Evolutionary conservation across 2,888 invertebrate genomes (phyloP), one percentile per base, ranked within the genome.

Genomic region (Crocallis elinguaria): DNA sequence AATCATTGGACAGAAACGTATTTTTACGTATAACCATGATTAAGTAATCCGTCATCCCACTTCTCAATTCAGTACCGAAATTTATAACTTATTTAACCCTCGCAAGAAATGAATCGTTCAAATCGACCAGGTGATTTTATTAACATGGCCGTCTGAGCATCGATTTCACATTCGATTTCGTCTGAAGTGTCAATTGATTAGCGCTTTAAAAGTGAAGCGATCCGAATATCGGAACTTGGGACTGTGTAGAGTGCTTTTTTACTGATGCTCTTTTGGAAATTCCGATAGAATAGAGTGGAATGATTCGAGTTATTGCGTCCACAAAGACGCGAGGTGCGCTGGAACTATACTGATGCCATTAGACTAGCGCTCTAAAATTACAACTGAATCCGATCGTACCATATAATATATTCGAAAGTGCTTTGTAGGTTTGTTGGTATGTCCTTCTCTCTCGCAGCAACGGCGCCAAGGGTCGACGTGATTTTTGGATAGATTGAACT

Each of bases 111-210:
- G 14, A 12, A 41, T 21, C 21, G 14, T 16, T 25, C 42, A 41
- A 36, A 36, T 23, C 35, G 16, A 29, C 16, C 36, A 36, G 17
- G 33, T 49, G 48, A 42, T 35, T 49, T 49, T 43, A 41, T 49
- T 37, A 32, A 29, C 36, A n/a, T 14, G 25, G 14, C 36, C 19
- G 21, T 12, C 42, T 16, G 21, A 43, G 30, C 23, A 9, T 37
- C 29, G 38, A 17, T 38, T 51, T 42, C 45, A 44, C 39, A 44
- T 44, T 38, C 33, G 33, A 51, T 44, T 44, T 39, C 33, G 27
- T 33, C 27, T 23, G 38, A 39, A 51, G 27, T 13, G 44, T 27
- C 51, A 45, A 51, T 51, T 44, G 51, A 51, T 27, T 32, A 9
- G 35, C 6, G 25, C 33, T 44, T 44, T 33, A 38, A 44, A 50